Evolutionary conservation across 2,113 vertebrate species (phyloP).

Genomic region (Raja brachyura): DNA sequence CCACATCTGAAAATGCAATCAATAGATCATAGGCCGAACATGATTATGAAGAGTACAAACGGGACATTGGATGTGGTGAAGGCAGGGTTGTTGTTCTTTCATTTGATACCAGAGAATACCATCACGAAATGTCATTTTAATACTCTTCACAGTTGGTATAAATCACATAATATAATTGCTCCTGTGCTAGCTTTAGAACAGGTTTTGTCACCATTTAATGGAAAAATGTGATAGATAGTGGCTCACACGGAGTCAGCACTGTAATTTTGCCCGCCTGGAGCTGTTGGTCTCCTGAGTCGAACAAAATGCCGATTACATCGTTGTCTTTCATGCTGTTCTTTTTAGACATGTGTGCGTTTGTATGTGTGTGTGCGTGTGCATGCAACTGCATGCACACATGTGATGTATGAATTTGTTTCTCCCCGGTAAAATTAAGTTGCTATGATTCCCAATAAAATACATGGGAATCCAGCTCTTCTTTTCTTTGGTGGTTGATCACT

Average conservation of each 20-base stretch:
- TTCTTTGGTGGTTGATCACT: neutral
- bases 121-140: constrained; percentile 9
- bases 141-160: constrained; percentile 2
- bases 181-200: constrained; percentile 21
- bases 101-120: neutral
- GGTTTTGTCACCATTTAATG: constrained; percentile 33
- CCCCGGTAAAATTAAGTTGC: neutral
- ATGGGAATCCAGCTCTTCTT: neutral
- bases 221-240: constrained; percentile 32
- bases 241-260: constrained; percentile 5
- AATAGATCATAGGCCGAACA: neutral
- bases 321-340: neutral
- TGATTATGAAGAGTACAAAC: neutral
- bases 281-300: neutral
- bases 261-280: constrained; percentile 22
- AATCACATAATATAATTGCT: constrained; percentile 34
- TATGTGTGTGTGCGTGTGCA: neutral
- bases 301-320: constrained; percentile 33
- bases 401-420: no score
- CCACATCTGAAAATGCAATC: constrained; percentile 2
- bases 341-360: neutral
- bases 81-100: neutral
- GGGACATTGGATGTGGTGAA: neutral
- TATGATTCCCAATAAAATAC: neutral
- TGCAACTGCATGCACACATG: no score